Evolutionary conservation across 2,113 vertebrate species (phyloP), one percentile per base, ranked within the genome.

Genomic region (Perca flavescens): DNA sequence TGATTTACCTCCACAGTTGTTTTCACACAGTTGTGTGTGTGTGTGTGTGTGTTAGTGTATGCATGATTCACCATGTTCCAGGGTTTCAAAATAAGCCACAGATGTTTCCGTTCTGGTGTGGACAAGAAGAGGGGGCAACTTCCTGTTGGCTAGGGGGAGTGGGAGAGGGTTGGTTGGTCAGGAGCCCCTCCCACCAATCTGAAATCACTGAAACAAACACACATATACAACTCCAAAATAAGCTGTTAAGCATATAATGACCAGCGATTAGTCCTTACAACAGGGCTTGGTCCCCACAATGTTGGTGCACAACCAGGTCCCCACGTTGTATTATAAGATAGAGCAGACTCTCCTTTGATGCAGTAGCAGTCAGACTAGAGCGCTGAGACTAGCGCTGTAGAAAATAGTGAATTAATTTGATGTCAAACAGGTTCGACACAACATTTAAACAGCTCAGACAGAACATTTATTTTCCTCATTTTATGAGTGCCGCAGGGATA

Each of bases 21-120:
- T 84, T 72, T 80, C 31, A 67, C 60, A 25, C 22, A 12, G 56
- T 43, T 65, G 36, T 82, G 67, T 83, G 67, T 86, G 77, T 68
- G 74, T 86, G 70, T 82, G 65, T 65, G 36, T 82, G 67, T 83
- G 65, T 67, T 62, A 21, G 73, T 86, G 71, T 66, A n/a, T 80
- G 72, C 65, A 81, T 47, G 69, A 82, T 75, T 86, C 63, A 70
- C 61, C 34, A 64, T 77, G 75, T 86, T 86, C 76, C 67, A 70
- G 31, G 49, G 72, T 91, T 94, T 92, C 93, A 94, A 95, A 95
- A 95, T 94, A 95, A 93, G 94, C 91, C 88, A 88, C 94, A 95
- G 95, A 95, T 95, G 94, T 95, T 95, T 95, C 94, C 94, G 89
- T 65, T 95, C 86, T 79, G 67, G 77, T 73, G 79, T 75, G 80